A percentile compares a stretch with the other conserved stretches of the same genome.
Conservation (phyloP, 1,140 invertebrate genomes). For the Conus ventricosus region DNA sequence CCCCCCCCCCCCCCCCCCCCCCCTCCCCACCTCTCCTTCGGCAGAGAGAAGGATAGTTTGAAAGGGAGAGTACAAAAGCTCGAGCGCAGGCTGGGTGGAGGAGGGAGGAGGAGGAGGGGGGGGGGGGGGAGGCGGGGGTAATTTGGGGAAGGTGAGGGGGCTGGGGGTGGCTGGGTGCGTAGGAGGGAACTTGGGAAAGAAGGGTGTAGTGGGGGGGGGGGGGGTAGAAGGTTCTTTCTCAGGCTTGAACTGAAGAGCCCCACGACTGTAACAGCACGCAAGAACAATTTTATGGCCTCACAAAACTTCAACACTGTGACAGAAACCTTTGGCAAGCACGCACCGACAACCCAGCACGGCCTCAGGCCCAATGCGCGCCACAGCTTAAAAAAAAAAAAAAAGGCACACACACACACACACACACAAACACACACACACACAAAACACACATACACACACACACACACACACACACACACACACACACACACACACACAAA, state of each 20-base stretch:
- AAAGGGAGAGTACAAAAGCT: conserved; percentile 15
- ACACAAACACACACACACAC: neutral
- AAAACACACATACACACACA: neutral
- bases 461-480: conserved; percentile 14
- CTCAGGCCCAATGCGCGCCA: no score
- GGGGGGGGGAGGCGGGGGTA: neutral
- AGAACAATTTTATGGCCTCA: conserved; percentile 23
- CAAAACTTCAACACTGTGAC: conserved; percentile 4
- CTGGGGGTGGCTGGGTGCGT: neutral
- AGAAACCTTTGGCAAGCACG: no score
- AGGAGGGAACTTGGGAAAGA: no score
- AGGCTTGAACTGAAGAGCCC: neutral
- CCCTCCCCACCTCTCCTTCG: no score
- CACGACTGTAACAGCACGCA: conserved; percentile 1
- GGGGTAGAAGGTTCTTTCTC: neutral
- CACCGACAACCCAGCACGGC: no score
- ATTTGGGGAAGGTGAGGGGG: neutral
- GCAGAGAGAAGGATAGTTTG: neutral
- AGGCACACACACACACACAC: neutral
- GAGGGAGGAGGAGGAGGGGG: neutral
- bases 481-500: neutral
- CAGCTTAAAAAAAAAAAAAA: no score
- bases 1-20: no score
- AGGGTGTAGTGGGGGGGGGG: no score
- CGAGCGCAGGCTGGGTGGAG: neutral